These are phyloP conservation scores for Hippocampus guttulatus DNA, from an alignment of 2,113 vertebrate species.

Conservation along the genomic window DNA sequence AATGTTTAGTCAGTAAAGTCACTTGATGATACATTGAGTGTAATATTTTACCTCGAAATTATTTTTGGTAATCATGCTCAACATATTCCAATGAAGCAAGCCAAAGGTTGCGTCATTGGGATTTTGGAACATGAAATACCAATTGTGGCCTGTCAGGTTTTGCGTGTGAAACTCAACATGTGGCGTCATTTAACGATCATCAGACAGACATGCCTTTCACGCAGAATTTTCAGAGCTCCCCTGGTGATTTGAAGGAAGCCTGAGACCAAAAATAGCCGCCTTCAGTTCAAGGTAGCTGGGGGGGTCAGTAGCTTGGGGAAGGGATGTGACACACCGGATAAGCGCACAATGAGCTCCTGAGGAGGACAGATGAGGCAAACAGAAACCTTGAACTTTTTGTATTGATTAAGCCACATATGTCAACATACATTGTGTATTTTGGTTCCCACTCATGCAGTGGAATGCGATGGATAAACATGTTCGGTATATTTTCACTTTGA, in stretches of 20 bases:
- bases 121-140: neutral
- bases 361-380: slow-evolving; percentile 5
- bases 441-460: neutral
- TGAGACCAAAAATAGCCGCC: slow-evolving; percentile 33
- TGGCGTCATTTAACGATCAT: slow-evolving; percentile 26
- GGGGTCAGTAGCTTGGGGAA: slow-evolving; percentile 22
- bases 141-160: slow-evolving; percentile 12
- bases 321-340: slow-evolving; percentile 24
- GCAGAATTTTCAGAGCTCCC: slow-evolving; percentile 27
- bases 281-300: slow-evolving; percentile 30
- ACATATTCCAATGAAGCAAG: neutral
- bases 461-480: slow-evolving; percentile 4
- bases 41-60: neutral
- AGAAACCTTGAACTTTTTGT: slow-evolving; percentile 3
- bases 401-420: neutral
- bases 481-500: neutral
- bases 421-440: neutral
- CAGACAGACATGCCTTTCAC: slow-evolving; percentile 19
- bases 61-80: neutral
- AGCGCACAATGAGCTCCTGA: slow-evolving; percentile 17
- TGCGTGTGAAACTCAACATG: slow-evolving; percentile 22
- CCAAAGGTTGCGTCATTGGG: slow-evolving; percentile 7
- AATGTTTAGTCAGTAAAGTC: neutral
- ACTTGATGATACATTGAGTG: neutral
- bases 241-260: slow-evolving; percentile 22